Conservation (phyloP, 2,113 vertebrate species). For the Ailurus styani region DNA sequence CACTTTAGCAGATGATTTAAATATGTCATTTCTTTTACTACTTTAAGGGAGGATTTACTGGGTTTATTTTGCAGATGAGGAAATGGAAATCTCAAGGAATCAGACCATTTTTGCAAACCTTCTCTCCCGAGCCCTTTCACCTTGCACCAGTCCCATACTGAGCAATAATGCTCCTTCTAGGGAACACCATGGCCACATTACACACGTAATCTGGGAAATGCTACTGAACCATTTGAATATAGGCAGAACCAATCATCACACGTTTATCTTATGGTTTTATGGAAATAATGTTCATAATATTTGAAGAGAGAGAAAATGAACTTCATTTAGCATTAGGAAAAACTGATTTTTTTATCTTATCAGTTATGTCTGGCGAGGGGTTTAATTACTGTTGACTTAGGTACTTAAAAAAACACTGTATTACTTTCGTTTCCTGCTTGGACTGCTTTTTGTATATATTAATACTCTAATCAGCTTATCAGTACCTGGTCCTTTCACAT, state of each 20-base stretch:
- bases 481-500: background rate
- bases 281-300: background rate
- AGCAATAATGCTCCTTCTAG: background rate
- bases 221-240: background rate
- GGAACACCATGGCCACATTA: background rate
- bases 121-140: background rate
- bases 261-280: background rate
- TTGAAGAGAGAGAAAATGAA: background rate
- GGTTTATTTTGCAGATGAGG: background rate
- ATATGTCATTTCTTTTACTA: background rate
- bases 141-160: background rate
- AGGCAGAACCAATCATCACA: background rate
- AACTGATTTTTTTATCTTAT: background rate
- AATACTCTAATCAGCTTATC: background rate
- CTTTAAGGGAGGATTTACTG: background rate
- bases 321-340: constrained; percentile 17
- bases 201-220: background rate
- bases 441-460: background rate
- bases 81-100: background rate
- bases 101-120: background rate
- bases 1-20: background rate
- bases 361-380: background rate
- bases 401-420: background rate
- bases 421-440: background rate
- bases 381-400: background rate